Conservation (phyloP, 2,797 vertebrate genomes). For the Dryobates pubescens region DNA sequence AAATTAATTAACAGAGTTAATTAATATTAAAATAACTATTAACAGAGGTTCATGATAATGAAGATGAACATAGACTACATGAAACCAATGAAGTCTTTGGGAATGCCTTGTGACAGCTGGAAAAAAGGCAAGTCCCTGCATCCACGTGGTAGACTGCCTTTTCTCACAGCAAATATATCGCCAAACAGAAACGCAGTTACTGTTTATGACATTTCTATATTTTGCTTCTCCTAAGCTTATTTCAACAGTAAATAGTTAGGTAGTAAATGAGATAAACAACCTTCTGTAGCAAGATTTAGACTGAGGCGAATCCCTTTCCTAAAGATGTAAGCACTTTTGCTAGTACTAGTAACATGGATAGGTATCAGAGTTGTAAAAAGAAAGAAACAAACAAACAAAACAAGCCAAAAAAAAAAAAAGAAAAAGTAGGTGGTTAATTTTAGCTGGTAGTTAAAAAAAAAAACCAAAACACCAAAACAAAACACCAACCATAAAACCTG, state of each 20-base stretch:
- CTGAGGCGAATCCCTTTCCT: constrained; percentile 27
- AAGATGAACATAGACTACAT: neutral
- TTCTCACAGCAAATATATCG: neutral
- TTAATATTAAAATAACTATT: neutral
- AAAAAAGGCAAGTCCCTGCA: neutral
- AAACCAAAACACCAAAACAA: too few relatives aligned
- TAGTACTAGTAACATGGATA: constrained; percentile 26
- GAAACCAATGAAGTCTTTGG: neutral
- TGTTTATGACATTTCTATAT: constrained; percentile 35
- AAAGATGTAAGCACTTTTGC: constrained; percentile 56
- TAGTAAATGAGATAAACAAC: constrained; percentile 56
- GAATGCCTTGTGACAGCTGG: neutral
- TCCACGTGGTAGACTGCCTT: neutral
- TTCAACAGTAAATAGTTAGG: constrained; percentile 45
- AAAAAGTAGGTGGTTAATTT: constrained; percentile 37
- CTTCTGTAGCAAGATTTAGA: constrained; percentile 57
- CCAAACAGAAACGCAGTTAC: constrained; percentile 36
- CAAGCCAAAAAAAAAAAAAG: too few relatives aligned
- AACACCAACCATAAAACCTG: neutral
- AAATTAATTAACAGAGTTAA: neutral
- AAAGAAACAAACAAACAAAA: too few relatives aligned
- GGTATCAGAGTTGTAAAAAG: neutral
- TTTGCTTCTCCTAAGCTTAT: constrained; percentile 42
- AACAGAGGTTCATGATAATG: neutral
- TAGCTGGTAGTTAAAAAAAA: constrained; percentile 26